Base-by-base conservation (phyloP, 1,140 invertebrate genomes). In the Campoletis sonorensis region DNA sequence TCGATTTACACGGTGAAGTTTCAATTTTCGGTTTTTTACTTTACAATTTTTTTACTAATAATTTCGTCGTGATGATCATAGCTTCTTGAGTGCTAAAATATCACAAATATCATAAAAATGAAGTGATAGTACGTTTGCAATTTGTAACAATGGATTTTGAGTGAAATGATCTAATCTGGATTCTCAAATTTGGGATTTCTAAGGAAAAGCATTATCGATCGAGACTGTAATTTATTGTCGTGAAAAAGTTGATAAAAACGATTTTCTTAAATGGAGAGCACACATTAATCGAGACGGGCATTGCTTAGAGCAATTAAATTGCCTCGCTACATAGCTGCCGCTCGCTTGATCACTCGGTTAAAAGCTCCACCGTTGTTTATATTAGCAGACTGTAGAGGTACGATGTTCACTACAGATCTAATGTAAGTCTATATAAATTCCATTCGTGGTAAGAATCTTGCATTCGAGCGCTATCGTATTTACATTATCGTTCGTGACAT, bases 401-500 rank as follows among this genome's bases (percentile, higher is more conserved):
- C 3, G 13, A 1, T 10, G 54, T 58, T 58, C 18, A 58, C 54
- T 58, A n/a, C 21, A 21, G 5, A 21, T 58, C 8, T 4, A 45
- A 67, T 67, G n/a, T 67, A 27, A 23, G 23, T 27, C n/a, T 23
- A 27, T 15, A 27, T 15, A 27, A 13, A 67, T 27, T 67, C 18
- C 23, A 67, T 26, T 67, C 21, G 10, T 15, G 21, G 23, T 67
- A 67, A 67, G 4, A 23, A 30, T 67, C 61, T 67, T 13, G 4
- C 61, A 67, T 67, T 27, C 10, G 23, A 23, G n/a, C 61, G 23
- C 21, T 67, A 67, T 67, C 61, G 23, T 67, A 67, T 67, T 16
- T 13, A 67, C 61, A 67, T 67, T 67, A 67, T 27, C 23, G 61
- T 67, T 81, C 82, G 84, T 89, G 88, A 87, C 88, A 88, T 88